These are phyloP conservation scores for Rachycentron canadum DNA, from an alignment of 2,797 vertebrate species.

Conservation along the genomic window DNA sequence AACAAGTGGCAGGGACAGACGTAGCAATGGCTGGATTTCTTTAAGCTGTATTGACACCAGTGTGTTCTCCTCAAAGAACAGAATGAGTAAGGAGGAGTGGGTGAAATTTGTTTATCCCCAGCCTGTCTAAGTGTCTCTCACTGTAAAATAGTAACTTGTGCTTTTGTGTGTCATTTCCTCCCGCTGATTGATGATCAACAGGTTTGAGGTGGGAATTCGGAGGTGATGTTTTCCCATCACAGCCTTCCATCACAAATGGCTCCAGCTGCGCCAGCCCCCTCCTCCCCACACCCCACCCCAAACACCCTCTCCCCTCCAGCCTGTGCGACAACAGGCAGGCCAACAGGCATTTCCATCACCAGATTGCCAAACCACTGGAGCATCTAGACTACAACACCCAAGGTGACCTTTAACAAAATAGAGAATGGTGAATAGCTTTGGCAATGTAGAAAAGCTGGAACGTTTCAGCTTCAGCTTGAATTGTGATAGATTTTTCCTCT, in stretches of 20 bases:
- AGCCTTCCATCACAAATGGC: slow-evolving; percentile 53
- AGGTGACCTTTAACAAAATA: slow-evolving; percentile 77
- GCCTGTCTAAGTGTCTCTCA: slow-evolving; percentile 23
- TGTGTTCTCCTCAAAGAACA: slow-evolving; percentile 42
- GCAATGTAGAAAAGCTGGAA: slow-evolving; percentile 31
- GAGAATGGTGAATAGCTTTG: slow-evolving; percentile 32
- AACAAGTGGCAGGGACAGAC: slow-evolving; percentile 65
- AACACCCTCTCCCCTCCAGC: neutral
- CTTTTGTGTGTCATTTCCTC: slow-evolving; percentile 45
- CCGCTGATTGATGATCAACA: slow-evolving; percentile 65
- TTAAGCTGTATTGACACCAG: slow-evolving; percentile 68
- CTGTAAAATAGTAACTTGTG: slow-evolving; percentile 36
- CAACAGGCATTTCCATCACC: slow-evolving; percentile 68
- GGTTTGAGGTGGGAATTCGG: slow-evolving; percentile 50
- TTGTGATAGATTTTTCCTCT: slow-evolving; percentile 47
- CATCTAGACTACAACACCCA: slow-evolving; percentile 65
- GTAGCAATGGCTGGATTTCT: slow-evolving; percentile 62
- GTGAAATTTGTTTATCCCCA: slow-evolving; percentile 46
- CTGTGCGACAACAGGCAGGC: slow-evolving; percentile 49
- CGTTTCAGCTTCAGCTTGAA: slow-evolving; percentile 49
- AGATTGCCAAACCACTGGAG: slow-evolving; percentile 75
- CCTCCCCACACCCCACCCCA: neutral
- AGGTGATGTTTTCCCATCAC: slow-evolving; percentile 52
- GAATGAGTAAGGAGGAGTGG: slow-evolving; percentile 25
- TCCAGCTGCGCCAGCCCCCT: slow-evolving; percentile 65